phyloP scores from a whole-genome alignment of 2,113 vertebrate species.

The Tetraodon nigroviridis region DNA sequence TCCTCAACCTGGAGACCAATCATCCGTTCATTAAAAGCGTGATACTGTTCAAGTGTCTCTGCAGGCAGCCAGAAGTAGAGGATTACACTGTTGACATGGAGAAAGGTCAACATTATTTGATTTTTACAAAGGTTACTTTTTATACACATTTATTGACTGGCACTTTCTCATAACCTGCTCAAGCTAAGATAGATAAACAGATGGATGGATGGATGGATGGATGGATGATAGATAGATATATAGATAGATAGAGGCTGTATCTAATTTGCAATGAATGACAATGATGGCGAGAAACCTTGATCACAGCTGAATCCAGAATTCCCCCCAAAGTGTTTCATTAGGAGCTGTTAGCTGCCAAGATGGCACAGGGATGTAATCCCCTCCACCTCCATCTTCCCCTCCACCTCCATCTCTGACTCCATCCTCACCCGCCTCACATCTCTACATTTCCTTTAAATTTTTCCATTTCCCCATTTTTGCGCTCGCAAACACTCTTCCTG shows the following conservation, averaged over 20 bases:
- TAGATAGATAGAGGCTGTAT: slow-evolving; percentile 26
- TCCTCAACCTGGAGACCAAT: slow-evolving; percentile 46
- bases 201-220: slow-evolving; percentile 27
- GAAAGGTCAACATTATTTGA: slow-evolving; percentile 69
- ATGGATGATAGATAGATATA: slow-evolving; percentile 43
- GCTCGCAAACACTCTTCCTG: neutral
- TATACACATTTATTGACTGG: slow-evolving; percentile 60
- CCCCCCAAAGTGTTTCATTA: slow-evolving; percentile 66
- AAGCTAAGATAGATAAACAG: slow-evolving; percentile 16
- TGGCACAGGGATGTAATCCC: slow-evolving; percentile 36
- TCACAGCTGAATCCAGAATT: slow-evolving; percentile 51
- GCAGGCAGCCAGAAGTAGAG: slow-evolving; percentile 41
- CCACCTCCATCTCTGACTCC: neutral
- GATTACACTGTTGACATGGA: slow-evolving; percentile 52
- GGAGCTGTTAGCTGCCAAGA: slow-evolving; percentile 51
- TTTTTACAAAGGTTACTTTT: slow-evolving; percentile 68
- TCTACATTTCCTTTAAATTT: slow-evolving; percentile 1
- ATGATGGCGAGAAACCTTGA: slow-evolving; percentile 44
- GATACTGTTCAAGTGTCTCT: slow-evolving; percentile 46
- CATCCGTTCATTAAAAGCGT: slow-evolving; percentile 62
- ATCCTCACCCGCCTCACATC: neutral
- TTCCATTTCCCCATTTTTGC: neutral
- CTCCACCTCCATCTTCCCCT: neutral
- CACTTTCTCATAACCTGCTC: slow-evolving; percentile 43
- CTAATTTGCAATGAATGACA: slow-evolving; percentile 47